phyloP scores from a whole-genome alignment of 1,140 invertebrate species.

The Microplitis mediator region DNA sequence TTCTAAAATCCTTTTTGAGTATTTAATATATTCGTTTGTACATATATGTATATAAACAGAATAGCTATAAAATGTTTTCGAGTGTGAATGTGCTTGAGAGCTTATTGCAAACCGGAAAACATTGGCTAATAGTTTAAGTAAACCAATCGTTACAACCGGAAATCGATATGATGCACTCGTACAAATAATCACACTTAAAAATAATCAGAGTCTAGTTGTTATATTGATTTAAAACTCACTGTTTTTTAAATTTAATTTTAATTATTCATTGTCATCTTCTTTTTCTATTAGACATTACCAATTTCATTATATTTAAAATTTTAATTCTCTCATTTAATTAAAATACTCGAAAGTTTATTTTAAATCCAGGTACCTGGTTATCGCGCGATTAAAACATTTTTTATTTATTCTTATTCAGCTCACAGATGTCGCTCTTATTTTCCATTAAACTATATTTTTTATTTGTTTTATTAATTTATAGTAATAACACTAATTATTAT shows the following conservation, averaged over 20 bases:
- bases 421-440: background rate
- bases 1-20: conserved; percentile 12
- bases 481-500: too few relatives aligned
- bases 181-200: background rate
- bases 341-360: background rate
- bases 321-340: background rate
- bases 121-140: conserved; percentile 24
- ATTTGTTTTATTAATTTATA: background rate
- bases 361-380: conserved; percentile 18
- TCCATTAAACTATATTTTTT: background rate
- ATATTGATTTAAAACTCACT: background rate
- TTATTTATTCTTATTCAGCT: background rate
- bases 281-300: background rate
- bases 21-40: background rate
- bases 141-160: conserved; percentile 24
- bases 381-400: background rate
- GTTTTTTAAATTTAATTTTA: background rate
- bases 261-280: background rate
- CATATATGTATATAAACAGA: background rate
- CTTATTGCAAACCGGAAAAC: background rate
- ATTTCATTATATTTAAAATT: too few relatives aligned
- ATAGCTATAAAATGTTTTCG: background rate
- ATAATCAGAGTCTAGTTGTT: background rate
- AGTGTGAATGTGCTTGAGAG: background rate
- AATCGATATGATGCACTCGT: conserved; percentile 1